A percentile compares a stretch with the other conserved stretches of the same genome.
These are phyloP conservation scores for Noctua janthe DNA, from an alignment of 2,888 invertebrate genomes.

Conservation along the genomic window DNA sequence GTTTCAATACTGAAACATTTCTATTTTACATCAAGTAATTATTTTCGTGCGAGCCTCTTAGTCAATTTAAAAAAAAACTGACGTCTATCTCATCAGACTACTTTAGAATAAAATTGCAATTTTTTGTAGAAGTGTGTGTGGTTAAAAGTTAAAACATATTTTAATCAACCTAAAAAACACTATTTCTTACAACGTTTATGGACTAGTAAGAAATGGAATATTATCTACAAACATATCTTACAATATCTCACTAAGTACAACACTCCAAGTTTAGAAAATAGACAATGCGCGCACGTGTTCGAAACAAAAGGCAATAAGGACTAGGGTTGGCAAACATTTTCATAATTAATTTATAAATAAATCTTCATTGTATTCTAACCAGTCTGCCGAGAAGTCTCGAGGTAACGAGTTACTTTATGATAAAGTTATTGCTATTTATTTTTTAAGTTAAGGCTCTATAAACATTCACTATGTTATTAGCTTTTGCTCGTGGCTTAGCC, in stretches of 20 bases:
- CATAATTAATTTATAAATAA: conserved; percentile 21
- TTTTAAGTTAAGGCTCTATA: neutral
- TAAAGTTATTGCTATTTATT: conserved; percentile 17
- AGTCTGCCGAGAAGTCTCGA: conserved; percentile 7
- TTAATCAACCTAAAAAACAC: neutral
- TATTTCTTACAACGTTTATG: conserved; percentile 9
- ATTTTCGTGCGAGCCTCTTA: neutral
- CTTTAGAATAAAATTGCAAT: too few relatives aligned
- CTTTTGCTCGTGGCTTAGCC: neutral
- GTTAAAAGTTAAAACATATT: neutral
- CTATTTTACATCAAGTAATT: neutral
- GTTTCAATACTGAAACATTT: neutral
- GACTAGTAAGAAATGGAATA: conserved; percentile 35
- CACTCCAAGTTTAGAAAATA: conserved; percentile 61
- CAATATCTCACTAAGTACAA: conserved; percentile 54
- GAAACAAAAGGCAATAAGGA: conserved; percentile 60
- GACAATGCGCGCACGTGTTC: conserved; percentile 64
- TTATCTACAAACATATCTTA: conserved; percentile 48
- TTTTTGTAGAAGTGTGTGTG: neutral
- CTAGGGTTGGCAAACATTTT: conserved; percentile 52
- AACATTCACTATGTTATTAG: neutral
- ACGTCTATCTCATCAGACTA: too few relatives aligned
- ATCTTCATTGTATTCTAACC: conserved; percentile 17
- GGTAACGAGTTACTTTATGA: conserved; percentile 4
- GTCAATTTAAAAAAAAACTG: neutral